Percentiles rank a stretch among this genome's conserved stretches.
Evolutionary conservation across 1,140 invertebrate species (phyloP).

Genomic region (Episyrphus balteatus): DNA sequence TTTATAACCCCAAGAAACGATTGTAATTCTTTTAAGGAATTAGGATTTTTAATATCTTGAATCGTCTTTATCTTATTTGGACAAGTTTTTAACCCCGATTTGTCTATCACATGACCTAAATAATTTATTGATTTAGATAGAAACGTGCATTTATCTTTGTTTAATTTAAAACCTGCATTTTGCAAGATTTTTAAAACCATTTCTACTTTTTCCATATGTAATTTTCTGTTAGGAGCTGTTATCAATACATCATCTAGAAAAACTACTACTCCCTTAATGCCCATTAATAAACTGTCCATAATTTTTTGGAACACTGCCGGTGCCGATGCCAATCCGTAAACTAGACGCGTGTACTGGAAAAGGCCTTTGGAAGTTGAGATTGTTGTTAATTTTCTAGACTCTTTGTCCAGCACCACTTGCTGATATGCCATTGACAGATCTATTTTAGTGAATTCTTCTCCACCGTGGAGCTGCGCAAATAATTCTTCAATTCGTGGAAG

Average conservation of each 20-base stretch:
- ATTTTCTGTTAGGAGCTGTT: constrained; percentile 3
- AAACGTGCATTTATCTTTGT: constrained; percentile 12
- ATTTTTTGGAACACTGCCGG: constrained; percentile 19
- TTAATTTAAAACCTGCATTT: constrained; percentile 14
- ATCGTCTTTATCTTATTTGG: constrained; percentile 15
- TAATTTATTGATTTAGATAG: constrained; percentile 18
- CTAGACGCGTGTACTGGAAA: constrained; percentile 10
- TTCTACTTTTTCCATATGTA: too few relatives aligned
- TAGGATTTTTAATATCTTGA: constrained; percentile 9
- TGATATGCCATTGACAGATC: too few relatives aligned
- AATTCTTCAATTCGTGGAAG: constrained; percentile 17
- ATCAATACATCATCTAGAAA: constrained; percentile 22
- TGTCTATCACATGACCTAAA: constrained; percentile 21
- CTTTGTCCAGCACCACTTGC: constrained; percentile 11
- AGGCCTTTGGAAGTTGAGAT: constrained; percentile 14
- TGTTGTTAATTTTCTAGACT: constrained; percentile 11
- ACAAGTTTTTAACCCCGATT: constrained; percentile 12
- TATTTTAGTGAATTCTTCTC: constrained; percentile 14
- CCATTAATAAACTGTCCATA: constrained; percentile 18
- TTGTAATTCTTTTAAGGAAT: constrained; percentile 15
- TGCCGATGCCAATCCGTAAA: constrained; percentile 15
- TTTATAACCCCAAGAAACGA: constrained; percentile 22
- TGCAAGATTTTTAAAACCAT: constrained; percentile 12
- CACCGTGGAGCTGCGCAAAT: constrained; percentile 13
- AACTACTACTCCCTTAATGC: constrained; percentile 13